phyloP scores from a whole-genome alignment of 2,113 vertebrate species.

The Poeciliopsis turrubarensis region DNA sequence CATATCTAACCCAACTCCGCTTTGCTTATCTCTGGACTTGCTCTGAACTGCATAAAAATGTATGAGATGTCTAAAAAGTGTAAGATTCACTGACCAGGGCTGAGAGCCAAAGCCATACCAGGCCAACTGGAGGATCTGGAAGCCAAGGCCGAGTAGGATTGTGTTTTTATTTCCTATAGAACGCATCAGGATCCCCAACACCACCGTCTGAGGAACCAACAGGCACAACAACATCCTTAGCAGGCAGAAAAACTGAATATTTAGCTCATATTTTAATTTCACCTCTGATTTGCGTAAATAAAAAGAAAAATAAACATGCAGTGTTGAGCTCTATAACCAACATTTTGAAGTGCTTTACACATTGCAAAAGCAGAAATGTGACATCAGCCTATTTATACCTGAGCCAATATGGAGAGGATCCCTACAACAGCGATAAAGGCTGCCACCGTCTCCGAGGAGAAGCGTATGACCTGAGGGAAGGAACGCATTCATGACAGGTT shows the following conservation, averaged over 20 bases:
- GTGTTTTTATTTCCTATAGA: slow-evolving; percentile 94
- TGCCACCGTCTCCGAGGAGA: slow-evolving; percentile 88
- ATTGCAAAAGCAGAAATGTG: not conserved
- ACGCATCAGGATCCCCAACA: slow-evolving; percentile 90
- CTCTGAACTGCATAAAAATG: not conserved
- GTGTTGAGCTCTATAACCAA: not conserved
- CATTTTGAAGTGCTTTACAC: not conserved
- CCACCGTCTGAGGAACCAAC: slow-evolving; percentile 82
- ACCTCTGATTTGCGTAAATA: not conserved
- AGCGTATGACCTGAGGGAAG: slow-evolving; percentile 85
- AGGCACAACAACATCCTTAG: not conserved
- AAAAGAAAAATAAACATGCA: no score
- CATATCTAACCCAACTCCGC: not conserved
- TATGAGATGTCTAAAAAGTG: not conserved
- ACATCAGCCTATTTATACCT: slow-evolving; percentile 73
- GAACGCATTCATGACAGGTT: slow-evolving; percentile 19
- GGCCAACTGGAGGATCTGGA: slow-evolving; percentile 92
- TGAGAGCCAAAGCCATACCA: slow-evolving; percentile 94
- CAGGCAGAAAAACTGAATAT: not conserved
- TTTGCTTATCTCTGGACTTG: no score
- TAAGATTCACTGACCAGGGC: slow-evolving; percentile 85
- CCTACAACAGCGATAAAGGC: slow-evolving; percentile 91
- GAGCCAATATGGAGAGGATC: slow-evolving; percentile 91
- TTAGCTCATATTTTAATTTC: not conserved
- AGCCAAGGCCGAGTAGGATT: slow-evolving; percentile 89